Evolutionary conservation across 1,140 invertebrate species (phyloP).

Genomic region (Drosophila gunungcola): DNA sequence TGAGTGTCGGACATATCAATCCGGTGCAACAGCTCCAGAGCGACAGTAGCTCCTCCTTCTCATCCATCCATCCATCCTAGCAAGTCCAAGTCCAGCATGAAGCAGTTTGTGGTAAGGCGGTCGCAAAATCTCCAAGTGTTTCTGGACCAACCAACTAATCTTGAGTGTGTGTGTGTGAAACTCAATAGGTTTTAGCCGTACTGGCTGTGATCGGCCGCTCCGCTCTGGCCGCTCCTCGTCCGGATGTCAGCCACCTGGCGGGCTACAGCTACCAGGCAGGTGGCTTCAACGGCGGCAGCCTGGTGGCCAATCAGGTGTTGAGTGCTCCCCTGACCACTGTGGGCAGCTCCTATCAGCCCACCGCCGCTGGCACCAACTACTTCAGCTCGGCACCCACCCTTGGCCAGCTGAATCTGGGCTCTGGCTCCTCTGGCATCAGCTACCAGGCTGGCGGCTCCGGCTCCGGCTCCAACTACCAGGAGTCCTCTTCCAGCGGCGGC

Average conservation of each 20-base stretch:
- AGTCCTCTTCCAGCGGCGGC: not conserved
- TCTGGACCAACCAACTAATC: no score
- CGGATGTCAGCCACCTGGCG: slow-evolving; percentile 69
- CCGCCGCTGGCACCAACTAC: slow-evolving; percentile 80
- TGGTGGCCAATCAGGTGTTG: slow-evolving; percentile 36
- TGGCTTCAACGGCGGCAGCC: slow-evolving; percentile 47
- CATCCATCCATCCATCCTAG: slow-evolving; percentile 1
- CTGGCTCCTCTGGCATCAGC: slow-evolving; percentile 16
- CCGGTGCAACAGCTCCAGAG: slow-evolving; percentile 55
- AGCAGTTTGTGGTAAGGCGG: slow-evolving; percentile 66
- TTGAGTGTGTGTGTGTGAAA: not conserved
- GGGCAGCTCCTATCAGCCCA: slow-evolving; percentile 76
- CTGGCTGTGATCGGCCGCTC: slow-evolving; percentile 48
- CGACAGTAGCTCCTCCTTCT: slow-evolving; percentile 36
- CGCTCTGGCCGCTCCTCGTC: slow-evolving; percentile 55
- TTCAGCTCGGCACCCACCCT: slow-evolving; percentile 48
- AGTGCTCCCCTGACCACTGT: slow-evolving; percentile 39
- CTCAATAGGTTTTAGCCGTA: slow-evolving; percentile 56
- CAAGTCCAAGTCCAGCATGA: slow-evolving; percentile 51
- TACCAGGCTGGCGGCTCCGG: slow-evolving; percentile 3
- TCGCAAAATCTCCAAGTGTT: no score
- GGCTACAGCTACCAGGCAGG: slow-evolving; percentile 66
- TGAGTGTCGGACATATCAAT: slow-evolving; percentile 51
- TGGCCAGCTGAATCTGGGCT: slow-evolving; percentile 45
- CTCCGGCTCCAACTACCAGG: slow-evolving; percentile 6